Base-by-base conservation (phyloP, 2,888 invertebrate genomes). In the Hypolimnas misippus region DNA sequence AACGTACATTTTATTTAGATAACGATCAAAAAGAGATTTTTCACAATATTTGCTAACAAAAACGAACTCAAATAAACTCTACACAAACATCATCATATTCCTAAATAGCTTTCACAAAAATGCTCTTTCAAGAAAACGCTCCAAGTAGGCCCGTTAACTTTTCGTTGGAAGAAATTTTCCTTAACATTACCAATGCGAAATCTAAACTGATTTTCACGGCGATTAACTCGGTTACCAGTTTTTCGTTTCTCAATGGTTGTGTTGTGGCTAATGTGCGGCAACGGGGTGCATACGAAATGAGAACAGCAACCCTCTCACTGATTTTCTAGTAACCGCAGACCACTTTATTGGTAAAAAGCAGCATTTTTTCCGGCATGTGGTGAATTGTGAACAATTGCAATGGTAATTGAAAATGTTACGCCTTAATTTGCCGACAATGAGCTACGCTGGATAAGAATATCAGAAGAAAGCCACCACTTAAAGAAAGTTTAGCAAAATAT, bases 251-350 rank as follows among this genome's bases (percentile, higher is more conserved):
- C 19, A 19, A 19, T 46, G 21, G 46, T 38, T 19, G 60, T 52
- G 44, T 57, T 44, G 57, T 31, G 59, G 61, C 55, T 57, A 63
- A 61, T 61, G 57, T 63, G 57, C 44, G 60, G 57, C 55, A 57
- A 61, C 51, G 57, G 66, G 63, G 66, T 66, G 66, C 61, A 63
- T 63, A 63, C 58, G 35, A 52, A 63, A 66, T 66, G 60, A 63
- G 61, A 53, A n/a, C n/a, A n/a, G 57, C 38, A 46, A 52, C 46
- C 29, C 16, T 42, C 49, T 21, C 29, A 38, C 44, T 25, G 60
- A 57, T 57, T 53, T 50, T 50, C 49, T 57, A 33, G 14, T 31
- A 38, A 35, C 53, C 53, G 21, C 57, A 59, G 35, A 56, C 55
- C 55, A 21, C 62, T 59, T 56, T 31, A 66, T 60, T 44, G 61